Percentiles rank a stretch among this genome's conserved stretches.
Conservation (phyloP, 2,113 vertebrate species). For the Odobenus rosmarus region DNA sequence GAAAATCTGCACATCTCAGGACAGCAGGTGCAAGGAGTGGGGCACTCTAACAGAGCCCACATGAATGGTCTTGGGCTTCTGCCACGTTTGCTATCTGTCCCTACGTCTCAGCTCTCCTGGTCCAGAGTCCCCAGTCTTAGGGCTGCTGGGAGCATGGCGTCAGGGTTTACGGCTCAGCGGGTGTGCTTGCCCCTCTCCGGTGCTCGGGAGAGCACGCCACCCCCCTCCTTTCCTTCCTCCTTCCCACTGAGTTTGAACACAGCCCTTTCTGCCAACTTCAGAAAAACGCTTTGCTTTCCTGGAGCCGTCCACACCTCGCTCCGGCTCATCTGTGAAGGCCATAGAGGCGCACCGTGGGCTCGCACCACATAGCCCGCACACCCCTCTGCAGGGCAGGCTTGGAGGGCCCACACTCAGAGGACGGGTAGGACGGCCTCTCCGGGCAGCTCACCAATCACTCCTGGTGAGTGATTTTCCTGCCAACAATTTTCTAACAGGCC, state of each 20-base stretch:
- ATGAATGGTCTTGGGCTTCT: fast-evolving
- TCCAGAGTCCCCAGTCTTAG: background rate
- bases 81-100: background rate
- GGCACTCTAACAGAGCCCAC: background rate
- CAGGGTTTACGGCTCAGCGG: background rate
- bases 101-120: background rate
- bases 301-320: background rate
- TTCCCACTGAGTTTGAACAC: background rate
- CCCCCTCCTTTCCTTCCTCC: background rate
- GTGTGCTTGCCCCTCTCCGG: background rate
- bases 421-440: background rate
- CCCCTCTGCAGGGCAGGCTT: no score
- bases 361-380: fast-evolving
- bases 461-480: background rate
- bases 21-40: background rate
- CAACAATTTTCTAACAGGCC: background rate
- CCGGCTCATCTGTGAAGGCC: background rate
- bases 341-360: background rate
- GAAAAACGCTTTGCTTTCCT: background rate
- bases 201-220: background rate
- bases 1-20: background rate
- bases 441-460: background rate
- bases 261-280: background rate
- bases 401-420: no score
- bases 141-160: background rate